These are phyloP conservation scores for Agapetus fuscipes DNA, from an alignment of 2,888 invertebrate species.

Conservation along the genomic window DNA sequence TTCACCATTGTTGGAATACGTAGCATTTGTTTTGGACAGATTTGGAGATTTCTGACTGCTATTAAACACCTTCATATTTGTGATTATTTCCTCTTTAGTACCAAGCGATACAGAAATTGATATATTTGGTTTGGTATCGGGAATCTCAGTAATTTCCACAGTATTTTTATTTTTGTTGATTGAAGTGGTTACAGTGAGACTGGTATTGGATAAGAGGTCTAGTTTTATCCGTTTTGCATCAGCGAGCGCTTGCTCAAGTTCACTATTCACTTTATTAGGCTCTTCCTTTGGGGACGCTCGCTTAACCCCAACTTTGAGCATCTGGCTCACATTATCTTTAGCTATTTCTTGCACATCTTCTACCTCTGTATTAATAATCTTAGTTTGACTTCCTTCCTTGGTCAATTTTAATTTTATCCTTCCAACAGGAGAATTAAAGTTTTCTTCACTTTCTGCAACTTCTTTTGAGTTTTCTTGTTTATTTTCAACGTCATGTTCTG, in stretches of 20 bases:
- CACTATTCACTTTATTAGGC: conserved; percentile 26
- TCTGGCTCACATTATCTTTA: conserved; percentile 13
- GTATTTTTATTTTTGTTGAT: no score
- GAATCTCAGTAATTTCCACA: no score
- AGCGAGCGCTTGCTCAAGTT: conserved; percentile 31
- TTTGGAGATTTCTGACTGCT: conserved; percentile 4
- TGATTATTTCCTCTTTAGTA: conserved; percentile 13
- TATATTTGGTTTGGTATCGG: conserved; percentile 5
- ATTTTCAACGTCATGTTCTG: conserved; percentile 28
- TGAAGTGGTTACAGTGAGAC: conserved; percentile 34
- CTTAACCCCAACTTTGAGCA: conserved; percentile 7
- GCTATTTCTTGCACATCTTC: conserved; percentile 9
- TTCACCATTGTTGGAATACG: conserved; percentile 44
- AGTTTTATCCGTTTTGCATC: conserved; percentile 39
- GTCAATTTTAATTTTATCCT: conserved; percentile 43
- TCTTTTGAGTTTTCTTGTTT: conserved; percentile 27
- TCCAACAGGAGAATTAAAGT: conserved; percentile 12
- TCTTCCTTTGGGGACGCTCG: conserved; percentile 14
- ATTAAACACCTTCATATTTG: conserved; percentile 9
- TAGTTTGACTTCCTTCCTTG: conserved; percentile 32
- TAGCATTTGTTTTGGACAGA: conserved; percentile 29
- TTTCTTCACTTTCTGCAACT: conserved; percentile 6
- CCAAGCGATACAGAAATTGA: conserved; percentile 12
- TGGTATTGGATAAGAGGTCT: conserved; percentile 36
- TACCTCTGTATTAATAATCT: conserved; percentile 18